Evolutionary conservation across 1,140 invertebrate species (phyloP), one percentile per base, ranked within the genome.

Genomic region (Drosophila yakuba): DNA sequence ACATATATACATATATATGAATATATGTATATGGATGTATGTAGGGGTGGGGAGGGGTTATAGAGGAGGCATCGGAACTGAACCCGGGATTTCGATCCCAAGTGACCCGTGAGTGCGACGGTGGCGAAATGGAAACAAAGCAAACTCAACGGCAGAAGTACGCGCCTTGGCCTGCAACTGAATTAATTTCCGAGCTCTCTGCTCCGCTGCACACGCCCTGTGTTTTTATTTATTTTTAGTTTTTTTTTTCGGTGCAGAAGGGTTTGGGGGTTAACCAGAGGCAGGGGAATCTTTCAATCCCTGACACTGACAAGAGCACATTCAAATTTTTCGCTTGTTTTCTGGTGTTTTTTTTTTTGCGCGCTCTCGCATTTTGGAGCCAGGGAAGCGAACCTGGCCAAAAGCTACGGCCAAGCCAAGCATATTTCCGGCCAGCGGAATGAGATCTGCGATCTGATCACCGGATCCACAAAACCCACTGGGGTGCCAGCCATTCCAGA

Each of bases 81-180:
- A 83, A 83, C 83, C 73, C 76, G 82, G 76, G 79, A 85, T 66
- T 66, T 51, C 82, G 60, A 76, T 72, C 66, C 67, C 81, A 78
- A 74, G 67, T 78, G 84, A 88, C 84, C 83, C 57, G 63, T 66
- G 67, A 41, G 63, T 60, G 59, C 64, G 54, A 66, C 72, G 78
- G 80, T 82, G 61, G 83, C 75, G 38, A 86, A 85, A 86, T 85
- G 80, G 74, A 73, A 78, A 86, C 78, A 86, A 82, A 86, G 71
- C 83, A 76, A 88, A 88, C 66, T 79, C 80, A 88, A 86, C 82
- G 78, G 82, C 82, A 76, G 71, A 88, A 72, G 71, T 47, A 63
- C 60, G 58, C 62, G 66, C 45, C 56, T 88, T 88, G 36, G 44
- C 39, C 58, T 78, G 82, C 82, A 86, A 79, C 82, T 66, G 79